Evolutionary conservation across 1,140 invertebrate species (phyloP).

Genomic region (Bombus terrestris): DNA sequence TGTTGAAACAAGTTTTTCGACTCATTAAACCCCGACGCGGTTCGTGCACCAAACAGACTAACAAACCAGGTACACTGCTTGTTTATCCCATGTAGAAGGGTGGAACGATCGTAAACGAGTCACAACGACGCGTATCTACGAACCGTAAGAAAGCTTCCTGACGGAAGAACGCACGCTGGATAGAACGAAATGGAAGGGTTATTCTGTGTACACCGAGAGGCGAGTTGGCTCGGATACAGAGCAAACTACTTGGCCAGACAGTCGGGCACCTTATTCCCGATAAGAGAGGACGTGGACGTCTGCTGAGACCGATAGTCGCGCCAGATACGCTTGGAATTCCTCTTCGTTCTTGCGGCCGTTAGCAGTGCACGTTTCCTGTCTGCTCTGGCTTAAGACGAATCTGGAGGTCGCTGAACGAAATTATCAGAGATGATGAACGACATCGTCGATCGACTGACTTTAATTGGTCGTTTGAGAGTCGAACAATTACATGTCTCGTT

Average conservation of each 20-base stretch:
- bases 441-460: background rate
- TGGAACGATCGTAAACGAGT: background rate
- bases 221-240: constrained; percentile 55
- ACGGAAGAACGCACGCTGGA: background rate
- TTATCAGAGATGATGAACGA: background rate
- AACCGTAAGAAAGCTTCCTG: background rate
- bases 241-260: constrained; percentile 73
- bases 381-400: background rate
- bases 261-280: constrained; percentile 62
- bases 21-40: background rate
- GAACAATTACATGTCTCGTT: too few species aligned
- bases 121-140: background rate
- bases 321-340: constrained; percentile 38
- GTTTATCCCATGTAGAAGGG: background rate
- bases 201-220: background rate
- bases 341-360: background rate
- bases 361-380: background rate
- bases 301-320: constrained; percentile 56
- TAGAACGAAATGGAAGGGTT: background rate
- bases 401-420: background rate
- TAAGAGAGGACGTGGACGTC: constrained; percentile 40
- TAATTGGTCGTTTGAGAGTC: background rate
- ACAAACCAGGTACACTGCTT: background rate
- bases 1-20: background rate
- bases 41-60: background rate